phyloP scores from a whole-genome alignment of 2,888 invertebrate genomes.

The Elysia crispata region DNA sequence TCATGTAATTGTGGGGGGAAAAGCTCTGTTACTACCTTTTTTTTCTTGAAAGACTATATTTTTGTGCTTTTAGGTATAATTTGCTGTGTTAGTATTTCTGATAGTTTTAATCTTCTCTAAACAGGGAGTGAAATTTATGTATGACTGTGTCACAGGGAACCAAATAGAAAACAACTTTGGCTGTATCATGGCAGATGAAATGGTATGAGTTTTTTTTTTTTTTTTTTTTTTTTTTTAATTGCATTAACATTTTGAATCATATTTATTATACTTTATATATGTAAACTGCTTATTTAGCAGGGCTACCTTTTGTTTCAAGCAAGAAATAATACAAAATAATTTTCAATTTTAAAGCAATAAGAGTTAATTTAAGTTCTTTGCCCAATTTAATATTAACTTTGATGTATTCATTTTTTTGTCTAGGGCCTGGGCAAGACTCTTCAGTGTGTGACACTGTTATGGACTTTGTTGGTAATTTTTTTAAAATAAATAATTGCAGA shows the following conservation, averaged over 20 bases:
- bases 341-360: background rate
- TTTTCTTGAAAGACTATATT: too few species aligned
- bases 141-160: slow-evolving; percentile 96
- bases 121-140: slow-evolving; percentile 98
- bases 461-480: slow-evolving; percentile 87
- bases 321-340: background rate
- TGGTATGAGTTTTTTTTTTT: slow-evolving; percentile 80
- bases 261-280: too few species aligned
- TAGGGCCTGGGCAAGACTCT: slow-evolving; percentile 95
- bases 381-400: background rate
- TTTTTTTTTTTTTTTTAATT: slow-evolving; percentile 2
- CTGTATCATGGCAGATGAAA: slow-evolving; percentile 99
- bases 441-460: slow-evolving; percentile 96
- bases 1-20: too few species aligned
- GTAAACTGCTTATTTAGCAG: too few species aligned
- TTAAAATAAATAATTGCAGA: background rate
- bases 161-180: slow-evolving; percentile 92
- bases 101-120: slow-evolving; percentile 29
- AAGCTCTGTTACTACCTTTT: too few species aligned
- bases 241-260: background rate
- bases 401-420: slow-evolving; percentile 41
- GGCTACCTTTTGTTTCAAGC: too few species aligned
- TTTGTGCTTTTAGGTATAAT: too few species aligned
- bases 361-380: background rate
- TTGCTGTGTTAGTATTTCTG: too few species aligned